A percentile compares a stretch with the other conserved stretches of the same genome.
phyloP scores from a whole-genome alignment of 2,797 vertebrate genomes.

The Alosa sapidissima region DNA sequence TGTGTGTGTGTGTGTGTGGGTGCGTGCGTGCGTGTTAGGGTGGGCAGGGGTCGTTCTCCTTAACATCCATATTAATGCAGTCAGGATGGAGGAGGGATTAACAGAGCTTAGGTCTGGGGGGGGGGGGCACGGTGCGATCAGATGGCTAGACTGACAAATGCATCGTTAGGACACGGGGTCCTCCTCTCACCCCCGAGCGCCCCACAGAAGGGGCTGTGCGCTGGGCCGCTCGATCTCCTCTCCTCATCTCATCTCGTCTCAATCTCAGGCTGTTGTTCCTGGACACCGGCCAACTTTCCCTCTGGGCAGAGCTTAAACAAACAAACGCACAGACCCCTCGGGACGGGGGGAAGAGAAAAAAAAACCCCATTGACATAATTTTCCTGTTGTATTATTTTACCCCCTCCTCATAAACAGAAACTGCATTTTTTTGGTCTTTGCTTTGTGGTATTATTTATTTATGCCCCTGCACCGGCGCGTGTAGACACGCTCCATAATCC shows the following conservation, averaged over 20 bases:
- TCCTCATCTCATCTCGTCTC: background rate
- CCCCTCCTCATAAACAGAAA: background rate
- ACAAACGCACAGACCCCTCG: background rate
- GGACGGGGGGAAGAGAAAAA: background rate
- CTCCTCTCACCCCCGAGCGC: background rate
- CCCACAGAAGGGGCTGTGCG: background rate
- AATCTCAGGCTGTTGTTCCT: background rate
- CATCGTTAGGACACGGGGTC: background rate
- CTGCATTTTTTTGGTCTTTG: background rate
- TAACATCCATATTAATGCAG: constrained; percentile 17
- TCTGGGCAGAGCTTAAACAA: constrained; percentile 17
- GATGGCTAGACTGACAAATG: constrained; percentile 21
- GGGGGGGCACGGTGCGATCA: background rate
- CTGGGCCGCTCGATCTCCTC: background rate
- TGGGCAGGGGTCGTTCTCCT: background rate
- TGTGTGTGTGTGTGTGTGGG: background rate
- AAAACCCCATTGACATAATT: background rate
- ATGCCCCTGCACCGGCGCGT: background rate
- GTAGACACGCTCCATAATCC: background rate
- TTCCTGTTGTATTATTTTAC: background rate
- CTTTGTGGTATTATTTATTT: background rate
- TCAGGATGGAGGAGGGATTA: constrained; percentile 9
- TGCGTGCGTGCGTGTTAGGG: background rate
- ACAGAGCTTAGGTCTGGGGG: background rate
- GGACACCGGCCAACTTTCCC: constrained; percentile 1